Percentiles rank a stretch among this genome's conserved stretches.
Conservation (phyloP, 2,888 invertebrate species). For the Polydrusus tereticollis region DNA sequence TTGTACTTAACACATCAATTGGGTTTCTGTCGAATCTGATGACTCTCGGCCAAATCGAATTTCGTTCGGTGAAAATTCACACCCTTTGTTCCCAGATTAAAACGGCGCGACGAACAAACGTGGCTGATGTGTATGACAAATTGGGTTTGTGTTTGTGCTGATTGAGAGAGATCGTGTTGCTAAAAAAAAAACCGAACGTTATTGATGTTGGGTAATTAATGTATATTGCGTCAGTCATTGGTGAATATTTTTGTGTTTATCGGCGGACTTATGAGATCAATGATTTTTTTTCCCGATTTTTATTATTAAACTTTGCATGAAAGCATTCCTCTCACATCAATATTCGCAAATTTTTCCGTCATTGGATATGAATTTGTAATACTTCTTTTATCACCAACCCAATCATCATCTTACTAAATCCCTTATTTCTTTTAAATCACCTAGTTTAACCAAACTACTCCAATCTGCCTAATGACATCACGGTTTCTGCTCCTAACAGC, state of each 20-base stretch:
- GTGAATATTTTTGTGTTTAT: too few relatives aligned
- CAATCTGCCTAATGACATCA: neutral
- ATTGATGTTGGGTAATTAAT: neutral
- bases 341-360: too few relatives aligned
- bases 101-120: slow-evolving; percentile 17
- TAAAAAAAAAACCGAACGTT: neutral
- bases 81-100: slow-evolving; percentile 41
- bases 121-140: slow-evolving; percentile 10
- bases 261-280: too few relatives aligned
- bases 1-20: slow-evolving; percentile 48
- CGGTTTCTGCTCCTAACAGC: neutral
- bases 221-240: neutral
- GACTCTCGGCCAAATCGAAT: slow-evolving; percentile 31
- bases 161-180: slow-evolving; percentile 13
- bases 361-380: too few relatives aligned
- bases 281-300: too few relatives aligned
- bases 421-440: neutral
- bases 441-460: neutral
- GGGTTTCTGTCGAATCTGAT: slow-evolving; percentile 37
- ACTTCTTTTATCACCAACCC: too few relatives aligned
- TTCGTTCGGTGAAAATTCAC: slow-evolving; percentile 29
- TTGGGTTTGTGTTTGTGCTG: slow-evolving; percentile 9
- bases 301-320: too few relatives aligned
- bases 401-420: too few relatives aligned
- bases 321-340: too few relatives aligned